Conservation (phyloP, 2,888 invertebrate species). For the Epinotia ramella region DNA sequence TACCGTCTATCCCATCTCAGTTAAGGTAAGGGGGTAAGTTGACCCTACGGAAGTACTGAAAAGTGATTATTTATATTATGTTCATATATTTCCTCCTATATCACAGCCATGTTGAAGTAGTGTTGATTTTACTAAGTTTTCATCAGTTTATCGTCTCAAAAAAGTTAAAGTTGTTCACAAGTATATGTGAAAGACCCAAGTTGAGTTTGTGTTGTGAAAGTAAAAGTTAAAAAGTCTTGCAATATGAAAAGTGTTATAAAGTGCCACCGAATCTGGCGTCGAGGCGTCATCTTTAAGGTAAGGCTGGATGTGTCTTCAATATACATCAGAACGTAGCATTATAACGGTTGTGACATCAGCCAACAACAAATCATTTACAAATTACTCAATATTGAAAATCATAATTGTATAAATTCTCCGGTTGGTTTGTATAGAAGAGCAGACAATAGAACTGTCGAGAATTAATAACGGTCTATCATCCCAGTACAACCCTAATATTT, state of each 20-base stretch:
- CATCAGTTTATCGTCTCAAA: slow-evolving; percentile 78
- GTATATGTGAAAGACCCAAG: slow-evolving; percentile 83
- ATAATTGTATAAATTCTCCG: slow-evolving; percentile 17
- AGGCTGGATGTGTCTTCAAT: slow-evolving; percentile 85
- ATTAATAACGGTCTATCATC: slow-evolving; percentile 2
- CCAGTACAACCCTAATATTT: not conserved
- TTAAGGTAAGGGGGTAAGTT: slow-evolving; percentile 85
- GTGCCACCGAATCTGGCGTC: slow-evolving; percentile 84
- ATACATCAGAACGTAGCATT: slow-evolving; percentile 81
- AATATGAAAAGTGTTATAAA: slow-evolving; percentile 84
- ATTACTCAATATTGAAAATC: slow-evolving; percentile 12
- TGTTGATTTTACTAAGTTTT: slow-evolving; percentile 83
- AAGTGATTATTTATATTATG: slow-evolving; percentile 84
- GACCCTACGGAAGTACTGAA: slow-evolving; percentile 79
- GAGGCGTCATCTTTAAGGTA: slow-evolving; percentile 83
- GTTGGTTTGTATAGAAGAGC: slow-evolving; percentile 34
- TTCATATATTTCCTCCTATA: slow-evolving; percentile 82
- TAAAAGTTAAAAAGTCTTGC: slow-evolving; percentile 79
- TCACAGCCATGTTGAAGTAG: slow-evolving; percentile 86
- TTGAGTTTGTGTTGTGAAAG: slow-evolving; percentile 83
- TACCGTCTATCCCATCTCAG: slow-evolving; percentile 80
- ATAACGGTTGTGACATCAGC: slow-evolving; percentile 46
- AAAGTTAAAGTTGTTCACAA: slow-evolving; percentile 83
- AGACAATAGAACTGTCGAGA: slow-evolving; percentile 34
- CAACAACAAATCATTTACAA: slow-evolving; percentile 33